phyloP scores from a whole-genome alignment of 2,113 vertebrate species.

The Alouatta palliata region DNA sequence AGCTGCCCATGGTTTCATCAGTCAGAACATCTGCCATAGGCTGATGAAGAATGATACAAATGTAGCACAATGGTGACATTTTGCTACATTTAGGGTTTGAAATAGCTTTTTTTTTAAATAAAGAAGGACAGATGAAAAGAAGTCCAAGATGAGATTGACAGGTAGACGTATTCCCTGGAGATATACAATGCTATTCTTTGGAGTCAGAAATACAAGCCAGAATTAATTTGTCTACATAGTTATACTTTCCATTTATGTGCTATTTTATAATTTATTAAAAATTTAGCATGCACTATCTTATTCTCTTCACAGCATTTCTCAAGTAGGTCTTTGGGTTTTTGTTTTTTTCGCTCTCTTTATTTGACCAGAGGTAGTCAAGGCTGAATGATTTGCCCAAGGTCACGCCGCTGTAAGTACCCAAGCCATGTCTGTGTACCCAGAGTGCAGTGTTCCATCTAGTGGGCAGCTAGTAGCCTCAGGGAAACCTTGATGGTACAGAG shows the following conservation, averaged over 20 bases:
- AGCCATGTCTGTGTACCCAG: background rate
- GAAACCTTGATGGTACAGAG: background rate
- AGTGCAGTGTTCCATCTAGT: background rate
- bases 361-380: background rate
- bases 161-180: conserved; percentile 40
- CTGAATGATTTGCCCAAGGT: background rate
- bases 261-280: conserved; percentile 33
- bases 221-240: conserved; percentile 45
- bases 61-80: conserved; percentile 45
- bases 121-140: conserved; percentile 12
- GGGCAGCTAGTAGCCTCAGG: background rate
- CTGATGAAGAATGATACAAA: conserved; percentile 55
- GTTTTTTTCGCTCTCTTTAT: background rate
- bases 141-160: conserved; percentile 32
- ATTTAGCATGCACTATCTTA: background rate
- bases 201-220: conserved; percentile 44
- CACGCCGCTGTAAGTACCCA: background rate
- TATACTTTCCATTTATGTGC: conserved; percentile 1
- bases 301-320: background rate
- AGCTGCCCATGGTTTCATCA: conserved; percentile 8
- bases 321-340: background rate
- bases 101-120: conserved; percentile 6
- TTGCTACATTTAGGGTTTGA: conserved; percentile 27
- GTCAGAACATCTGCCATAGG: conserved; percentile 35
- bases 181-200: background rate